Conservation (phyloP, 2,113 vertebrate genomes). For the Glareola pratincola region DNA sequence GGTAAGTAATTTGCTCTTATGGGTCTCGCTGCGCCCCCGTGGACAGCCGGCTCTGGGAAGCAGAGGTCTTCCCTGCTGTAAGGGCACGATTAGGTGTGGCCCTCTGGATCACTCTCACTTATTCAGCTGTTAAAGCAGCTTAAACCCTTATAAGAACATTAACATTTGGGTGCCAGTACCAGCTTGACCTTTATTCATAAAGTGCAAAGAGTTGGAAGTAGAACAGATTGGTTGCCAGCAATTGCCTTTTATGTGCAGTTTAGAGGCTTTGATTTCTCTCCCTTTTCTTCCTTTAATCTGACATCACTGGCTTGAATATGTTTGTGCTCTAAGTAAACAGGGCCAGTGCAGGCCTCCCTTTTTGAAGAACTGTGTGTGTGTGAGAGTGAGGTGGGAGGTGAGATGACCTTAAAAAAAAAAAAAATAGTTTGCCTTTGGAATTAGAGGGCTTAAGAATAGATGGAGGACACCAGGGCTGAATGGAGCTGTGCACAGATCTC, state of each 20-base stretch:
- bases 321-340: conserved; percentile 88
- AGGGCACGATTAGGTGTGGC: conserved; percentile 73
- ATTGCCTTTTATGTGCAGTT: conserved; percentile 83
- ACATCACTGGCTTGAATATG: conserved; percentile 81
- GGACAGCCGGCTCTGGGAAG: not conserved
- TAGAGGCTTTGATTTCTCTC: conserved; percentile 82
- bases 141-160: conserved; percentile 84
- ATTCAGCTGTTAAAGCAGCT: conserved; percentile 85
- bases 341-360: conserved; percentile 67
- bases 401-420: conserved; percentile 77
- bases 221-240: conserved; percentile 83
- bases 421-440: conserved; percentile 76
- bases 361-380: conserved; percentile 70
- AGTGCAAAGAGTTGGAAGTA: conserved; percentile 82
- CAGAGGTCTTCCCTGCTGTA: not conserved
- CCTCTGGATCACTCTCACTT: conserved; percentile 76
- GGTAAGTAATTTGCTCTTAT: not conserved
- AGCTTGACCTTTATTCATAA: conserved; percentile 85
- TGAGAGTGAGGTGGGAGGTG: conserved; percentile 25
- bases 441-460: conserved; percentile 78
- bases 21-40: not conserved
- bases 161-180: conserved; percentile 84
- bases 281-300: conserved; percentile 87
- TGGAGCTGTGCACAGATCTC: conserved; percentile 58
- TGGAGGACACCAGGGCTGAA: conserved; percentile 66